These are phyloP conservation scores for Amorpha juglandis DNA, from an alignment of 2,888 invertebrate genomes.

Conservation along the genomic window DNA sequence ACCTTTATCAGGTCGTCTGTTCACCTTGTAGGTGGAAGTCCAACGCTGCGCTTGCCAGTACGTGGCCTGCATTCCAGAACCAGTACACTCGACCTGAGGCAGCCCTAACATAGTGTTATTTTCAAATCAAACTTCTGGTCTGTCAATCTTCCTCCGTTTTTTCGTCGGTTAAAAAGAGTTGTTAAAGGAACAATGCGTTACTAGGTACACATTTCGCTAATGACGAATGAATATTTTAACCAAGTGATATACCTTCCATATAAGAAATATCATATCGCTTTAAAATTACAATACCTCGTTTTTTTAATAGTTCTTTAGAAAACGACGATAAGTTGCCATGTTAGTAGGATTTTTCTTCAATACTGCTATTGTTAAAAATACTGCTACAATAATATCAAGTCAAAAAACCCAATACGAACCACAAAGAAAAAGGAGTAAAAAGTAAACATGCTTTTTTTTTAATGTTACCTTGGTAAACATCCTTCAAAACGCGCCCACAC, in stretches of 20 bases:
- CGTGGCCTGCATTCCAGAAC: too few species aligned
- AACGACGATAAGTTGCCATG: neutral
- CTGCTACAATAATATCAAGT: neutral
- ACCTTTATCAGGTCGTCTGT: too few species aligned
- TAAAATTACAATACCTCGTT: neutral
- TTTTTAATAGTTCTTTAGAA: neutral
- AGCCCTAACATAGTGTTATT: too few species aligned
- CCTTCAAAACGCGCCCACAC: slow-evolving; percentile 39
- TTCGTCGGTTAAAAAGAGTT: neutral
- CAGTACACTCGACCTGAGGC: too few species aligned
- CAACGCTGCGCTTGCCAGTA: too few species aligned
- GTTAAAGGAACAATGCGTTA: neutral
- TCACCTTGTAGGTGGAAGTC: too few species aligned
- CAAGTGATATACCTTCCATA: neutral
- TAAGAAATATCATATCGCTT: neutral
- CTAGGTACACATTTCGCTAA: neutral
- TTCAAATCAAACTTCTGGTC: too few species aligned
- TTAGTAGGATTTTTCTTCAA: neutral
- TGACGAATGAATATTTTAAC: slow-evolving; percentile 3
- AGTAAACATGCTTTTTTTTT: slow-evolving; percentile 9
- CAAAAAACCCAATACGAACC: neutral
- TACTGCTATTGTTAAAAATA: neutral
- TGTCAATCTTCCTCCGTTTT: too few species aligned
- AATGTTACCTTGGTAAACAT: slow-evolving; percentile 13
- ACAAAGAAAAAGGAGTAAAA: slow-evolving; percentile 20